Evolutionary conservation across 1,140 invertebrate species (phyloP).

Genomic region (Ceratitis capitata): DNA sequence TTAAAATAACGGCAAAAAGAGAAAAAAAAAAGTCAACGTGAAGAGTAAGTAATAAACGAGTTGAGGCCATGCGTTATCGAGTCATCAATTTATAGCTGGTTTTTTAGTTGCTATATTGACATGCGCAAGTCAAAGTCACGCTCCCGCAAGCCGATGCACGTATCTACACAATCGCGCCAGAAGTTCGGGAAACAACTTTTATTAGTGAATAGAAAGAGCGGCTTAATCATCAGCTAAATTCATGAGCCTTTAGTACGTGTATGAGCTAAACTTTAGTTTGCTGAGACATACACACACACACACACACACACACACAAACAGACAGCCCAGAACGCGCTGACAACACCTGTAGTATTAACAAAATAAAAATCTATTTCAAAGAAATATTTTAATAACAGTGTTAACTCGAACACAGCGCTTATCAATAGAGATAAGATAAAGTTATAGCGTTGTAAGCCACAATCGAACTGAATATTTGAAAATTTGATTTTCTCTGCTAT

Average conservation of each 20-base stretch:
- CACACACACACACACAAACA: no score
- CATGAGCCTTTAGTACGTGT: no score
- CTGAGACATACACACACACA: no score
- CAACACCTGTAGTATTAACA: not conserved
- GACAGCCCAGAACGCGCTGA: no score
- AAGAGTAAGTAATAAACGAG: not conserved
- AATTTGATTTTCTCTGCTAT: not conserved
- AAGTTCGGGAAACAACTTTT: not conserved
- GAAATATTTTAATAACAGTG: not conserved
- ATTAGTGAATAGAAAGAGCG: not conserved
- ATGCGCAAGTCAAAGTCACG: not conserved
- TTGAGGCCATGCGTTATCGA: not conserved
- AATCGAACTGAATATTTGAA: not conserved
- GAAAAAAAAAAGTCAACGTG: not conserved
- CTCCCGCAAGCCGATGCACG: not conserved
- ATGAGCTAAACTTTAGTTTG: no score
- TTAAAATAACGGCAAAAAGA: not conserved
- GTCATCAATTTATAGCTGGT: not conserved
- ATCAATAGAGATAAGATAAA: slow-evolving; percentile 19
- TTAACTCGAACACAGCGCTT: not conserved
- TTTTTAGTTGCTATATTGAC: not conserved
- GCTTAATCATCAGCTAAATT: not conserved
- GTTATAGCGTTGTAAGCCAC: not conserved
- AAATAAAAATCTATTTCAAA: not conserved
- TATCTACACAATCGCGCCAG: not conserved